These are phyloP conservation scores for Heliconius hermathena DNA, from an alignment of 1,140 invertebrate species.

Conservation along the genomic window DNA sequence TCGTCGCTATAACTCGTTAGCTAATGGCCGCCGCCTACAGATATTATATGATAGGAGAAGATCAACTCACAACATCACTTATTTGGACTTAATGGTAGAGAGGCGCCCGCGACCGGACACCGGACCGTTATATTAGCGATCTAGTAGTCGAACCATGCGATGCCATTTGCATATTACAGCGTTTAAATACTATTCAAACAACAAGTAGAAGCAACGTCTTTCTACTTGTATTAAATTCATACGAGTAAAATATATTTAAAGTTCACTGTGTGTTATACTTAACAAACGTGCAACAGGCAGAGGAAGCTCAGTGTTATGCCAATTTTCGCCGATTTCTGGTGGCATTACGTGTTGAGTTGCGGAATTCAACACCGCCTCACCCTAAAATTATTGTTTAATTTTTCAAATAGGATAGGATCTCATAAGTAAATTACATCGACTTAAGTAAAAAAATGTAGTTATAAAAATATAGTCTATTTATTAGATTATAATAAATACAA, in stretches of 20 bases:
- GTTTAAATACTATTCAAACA: not conserved
- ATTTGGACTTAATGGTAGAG: not conserved
- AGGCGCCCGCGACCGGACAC: not conserved
- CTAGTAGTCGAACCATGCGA: not conserved
- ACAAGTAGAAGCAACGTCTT: not conserved
- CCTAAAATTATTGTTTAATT: no score
- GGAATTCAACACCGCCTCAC: no score
- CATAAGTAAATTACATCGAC: no score
- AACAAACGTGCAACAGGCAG: no score
- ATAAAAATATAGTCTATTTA: not conserved
- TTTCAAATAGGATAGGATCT: no score
- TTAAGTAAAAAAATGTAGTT: not conserved
- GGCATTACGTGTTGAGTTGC: no score
- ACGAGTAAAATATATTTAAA: no score
- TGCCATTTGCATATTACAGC: not conserved
- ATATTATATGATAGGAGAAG: not conserved
- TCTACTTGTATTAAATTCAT: no score
- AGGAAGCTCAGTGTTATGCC: no score
- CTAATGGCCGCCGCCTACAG: not conserved
- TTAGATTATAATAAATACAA: not conserved
- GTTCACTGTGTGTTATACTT: no score
- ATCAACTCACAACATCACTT: not conserved
- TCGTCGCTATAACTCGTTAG: not conserved
- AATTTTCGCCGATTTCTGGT: no score
- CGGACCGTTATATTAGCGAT: not conserved